phyloP scores from a whole-genome alignment of 2,888 invertebrate species.

The Drepana falcataria region DNA sequence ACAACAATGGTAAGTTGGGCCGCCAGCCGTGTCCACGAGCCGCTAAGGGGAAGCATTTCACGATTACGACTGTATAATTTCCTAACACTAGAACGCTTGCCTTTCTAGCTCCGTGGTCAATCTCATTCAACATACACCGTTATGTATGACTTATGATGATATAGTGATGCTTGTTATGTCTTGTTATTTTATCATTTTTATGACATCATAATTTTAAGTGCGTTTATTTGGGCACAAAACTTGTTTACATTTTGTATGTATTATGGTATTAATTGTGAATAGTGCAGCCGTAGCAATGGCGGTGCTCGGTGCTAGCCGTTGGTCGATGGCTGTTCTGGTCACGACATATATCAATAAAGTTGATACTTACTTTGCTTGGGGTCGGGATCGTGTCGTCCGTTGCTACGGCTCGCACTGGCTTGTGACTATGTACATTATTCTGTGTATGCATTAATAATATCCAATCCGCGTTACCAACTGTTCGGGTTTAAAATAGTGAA shows the following conservation, averaged over 20 bases:
- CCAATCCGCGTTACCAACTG: conserved; percentile 26
- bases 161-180: conserved; percentile 37
- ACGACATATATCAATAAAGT: not conserved
- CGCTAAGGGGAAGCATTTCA: not conserved
- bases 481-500: conserved; percentile 29
- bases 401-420: conserved; percentile 29
- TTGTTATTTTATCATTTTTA: conserved; percentile 35
- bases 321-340: not conserved
- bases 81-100: conserved; percentile 16
- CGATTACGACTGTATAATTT: conserved; percentile 8
- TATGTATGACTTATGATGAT: conserved; percentile 15
- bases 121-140: conserved; percentile 9
- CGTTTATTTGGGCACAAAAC: conserved; percentile 42
- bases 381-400: conserved; percentile 13
- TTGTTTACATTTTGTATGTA: conserved; percentile 12
- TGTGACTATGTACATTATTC: conserved; percentile 31
- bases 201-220: conserved; percentile 31
- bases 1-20: not conserved
- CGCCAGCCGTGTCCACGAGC: not conserved
- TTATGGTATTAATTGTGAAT: conserved; percentile 1
- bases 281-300: conserved; percentile 17
- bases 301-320: conserved; percentile 13
- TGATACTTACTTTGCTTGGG: not conserved
- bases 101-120: conserved; percentile 15
- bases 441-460: conserved; percentile 25